Evolutionary conservation across 2,888 invertebrate species (phyloP).

Genomic region (Petrophora chlorosata): DNA sequence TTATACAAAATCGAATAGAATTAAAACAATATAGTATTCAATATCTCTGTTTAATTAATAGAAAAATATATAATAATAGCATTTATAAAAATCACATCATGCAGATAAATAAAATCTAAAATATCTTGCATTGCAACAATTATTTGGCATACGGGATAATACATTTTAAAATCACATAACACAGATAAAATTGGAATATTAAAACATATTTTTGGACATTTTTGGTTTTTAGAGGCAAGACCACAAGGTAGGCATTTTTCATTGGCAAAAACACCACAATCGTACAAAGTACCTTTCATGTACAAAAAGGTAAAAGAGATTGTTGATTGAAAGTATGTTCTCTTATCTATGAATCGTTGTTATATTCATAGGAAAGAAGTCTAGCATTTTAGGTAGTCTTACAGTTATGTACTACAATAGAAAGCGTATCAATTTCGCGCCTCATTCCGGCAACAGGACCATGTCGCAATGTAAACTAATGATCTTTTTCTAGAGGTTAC

Average conservation of each 20-base stretch:
- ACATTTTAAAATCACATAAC: not conserved
- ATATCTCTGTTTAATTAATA: slow-evolving; percentile 14
- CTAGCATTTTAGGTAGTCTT: not conserved
- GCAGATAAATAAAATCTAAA: slow-evolving; percentile 13
- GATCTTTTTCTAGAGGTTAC: too few relatives aligned
- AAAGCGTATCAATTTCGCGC: slow-evolving; percentile 13
- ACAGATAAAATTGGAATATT: not conserved
- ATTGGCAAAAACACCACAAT: slow-evolving; percentile 40
- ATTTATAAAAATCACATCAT: slow-evolving; percentile 15
- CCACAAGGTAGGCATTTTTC: not conserved
- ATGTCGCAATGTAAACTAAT: too few relatives aligned
- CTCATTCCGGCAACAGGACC: not conserved
- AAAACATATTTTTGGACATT: slow-evolving; percentile 9
- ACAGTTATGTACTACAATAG: slow-evolving; percentile 7
- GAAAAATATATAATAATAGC: slow-evolving; percentile 4
- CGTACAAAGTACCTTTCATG: slow-evolving; percentile 57
- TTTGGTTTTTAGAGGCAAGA: slow-evolving; percentile 10
- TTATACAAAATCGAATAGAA: slow-evolving; percentile 11
- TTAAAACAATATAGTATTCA: slow-evolving; percentile 6
- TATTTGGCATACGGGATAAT: slow-evolving; percentile 6
- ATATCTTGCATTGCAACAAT: slow-evolving; percentile 7
- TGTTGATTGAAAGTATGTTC: slow-evolving; percentile 29
- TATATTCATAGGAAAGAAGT: slow-evolving; percentile 50
- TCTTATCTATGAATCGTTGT: slow-evolving; percentile 44
- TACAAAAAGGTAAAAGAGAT: slow-evolving; percentile 63